These are phyloP conservation scores for Tuta absoluta DNA, from an alignment of 2,888 invertebrate species.

Conservation along the genomic window DNA sequence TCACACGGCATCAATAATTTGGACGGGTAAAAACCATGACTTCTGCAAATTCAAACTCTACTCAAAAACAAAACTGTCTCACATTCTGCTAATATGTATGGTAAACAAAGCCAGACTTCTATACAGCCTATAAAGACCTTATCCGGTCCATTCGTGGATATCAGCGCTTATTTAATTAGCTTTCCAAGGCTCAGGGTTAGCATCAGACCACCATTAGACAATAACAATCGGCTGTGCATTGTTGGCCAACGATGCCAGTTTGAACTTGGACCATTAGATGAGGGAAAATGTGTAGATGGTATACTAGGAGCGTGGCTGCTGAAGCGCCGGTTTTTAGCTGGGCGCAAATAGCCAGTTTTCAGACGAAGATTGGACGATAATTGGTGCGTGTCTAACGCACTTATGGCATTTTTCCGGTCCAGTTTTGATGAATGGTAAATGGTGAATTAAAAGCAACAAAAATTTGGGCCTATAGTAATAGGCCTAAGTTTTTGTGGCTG, in stretches of 20 bases:
- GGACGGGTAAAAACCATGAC: too few species aligned
- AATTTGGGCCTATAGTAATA: too few species aligned
- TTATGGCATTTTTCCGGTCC: too few species aligned
- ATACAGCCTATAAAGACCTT: slow-evolving; percentile 1
- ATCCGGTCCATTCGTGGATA: not conserved
- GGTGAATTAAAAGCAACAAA: too few species aligned
- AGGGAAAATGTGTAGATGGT: not conserved
- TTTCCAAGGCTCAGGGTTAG: slow-evolving; percentile 5
- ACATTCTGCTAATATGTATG: not conserved
- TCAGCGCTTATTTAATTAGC: slow-evolving; percentile 5
- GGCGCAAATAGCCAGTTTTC: too few species aligned
- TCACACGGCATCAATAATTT: too few species aligned
- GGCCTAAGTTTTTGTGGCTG: too few species aligned
- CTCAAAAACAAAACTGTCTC: too few species aligned
- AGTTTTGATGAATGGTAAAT: too few species aligned
- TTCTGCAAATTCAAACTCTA: not conserved
- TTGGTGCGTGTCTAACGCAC: too few species aligned
- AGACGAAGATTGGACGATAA: too few species aligned
- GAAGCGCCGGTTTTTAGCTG: not conserved
- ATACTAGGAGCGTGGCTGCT: too few species aligned
- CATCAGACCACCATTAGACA: slow-evolving; percentile 1
- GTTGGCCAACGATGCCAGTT: slow-evolving; percentile 12
- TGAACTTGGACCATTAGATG: not conserved
- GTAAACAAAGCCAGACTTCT: not conserved
- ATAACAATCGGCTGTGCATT: slow-evolving; percentile 4